These are phyloP conservation scores for Pomacea maculata DNA, from an alignment of 1,140 invertebrate species.

Conservation along the genomic window DNA sequence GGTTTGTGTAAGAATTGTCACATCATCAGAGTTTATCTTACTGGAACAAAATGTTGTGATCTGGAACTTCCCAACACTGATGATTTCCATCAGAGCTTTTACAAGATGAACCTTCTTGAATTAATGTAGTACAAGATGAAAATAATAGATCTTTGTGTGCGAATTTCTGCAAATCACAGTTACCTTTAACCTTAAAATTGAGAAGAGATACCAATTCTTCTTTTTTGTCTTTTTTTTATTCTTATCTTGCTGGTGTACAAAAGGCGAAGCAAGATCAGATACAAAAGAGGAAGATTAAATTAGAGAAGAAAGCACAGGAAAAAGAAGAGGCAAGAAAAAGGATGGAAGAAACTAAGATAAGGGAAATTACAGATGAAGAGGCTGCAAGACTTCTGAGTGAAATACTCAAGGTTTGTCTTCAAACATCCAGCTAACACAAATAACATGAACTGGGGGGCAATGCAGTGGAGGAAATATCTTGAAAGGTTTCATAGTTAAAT, in stretches of 20 bases:
- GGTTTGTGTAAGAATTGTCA: neutral
- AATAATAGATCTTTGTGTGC: too few relatives aligned
- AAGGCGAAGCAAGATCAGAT: conserved; percentile 65
- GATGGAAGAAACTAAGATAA: conserved; percentile 77
- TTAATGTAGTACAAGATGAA: too few relatives aligned
- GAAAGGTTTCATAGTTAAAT: neutral
- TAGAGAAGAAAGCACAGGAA: conserved; percentile 65
- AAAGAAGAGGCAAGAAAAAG: conserved; percentile 38
- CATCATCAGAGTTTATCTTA: too few relatives aligned
- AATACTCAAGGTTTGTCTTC: conserved; percentile 69
- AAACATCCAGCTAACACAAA: neutral
- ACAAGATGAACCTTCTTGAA: too few relatives aligned
- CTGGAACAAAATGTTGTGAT: too few relatives aligned
- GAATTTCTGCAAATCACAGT: too few relatives aligned
- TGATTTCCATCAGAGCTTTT: too few relatives aligned
- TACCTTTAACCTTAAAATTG: too few relatives aligned
- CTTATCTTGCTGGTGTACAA: conserved; percentile 21
- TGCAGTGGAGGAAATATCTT: neutral
- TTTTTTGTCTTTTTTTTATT: too few relatives aligned
- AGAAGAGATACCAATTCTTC: too few relatives aligned
- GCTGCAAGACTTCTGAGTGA: conserved; percentile 85
- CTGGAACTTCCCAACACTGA: too few relatives aligned
- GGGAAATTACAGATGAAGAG: conserved; percentile 92
- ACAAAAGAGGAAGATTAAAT: conserved; percentile 67
- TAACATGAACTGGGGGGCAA: neutral